Base-by-base conservation (phyloP, 2,888 invertebrate species). In the Phortica okadai region DNA sequence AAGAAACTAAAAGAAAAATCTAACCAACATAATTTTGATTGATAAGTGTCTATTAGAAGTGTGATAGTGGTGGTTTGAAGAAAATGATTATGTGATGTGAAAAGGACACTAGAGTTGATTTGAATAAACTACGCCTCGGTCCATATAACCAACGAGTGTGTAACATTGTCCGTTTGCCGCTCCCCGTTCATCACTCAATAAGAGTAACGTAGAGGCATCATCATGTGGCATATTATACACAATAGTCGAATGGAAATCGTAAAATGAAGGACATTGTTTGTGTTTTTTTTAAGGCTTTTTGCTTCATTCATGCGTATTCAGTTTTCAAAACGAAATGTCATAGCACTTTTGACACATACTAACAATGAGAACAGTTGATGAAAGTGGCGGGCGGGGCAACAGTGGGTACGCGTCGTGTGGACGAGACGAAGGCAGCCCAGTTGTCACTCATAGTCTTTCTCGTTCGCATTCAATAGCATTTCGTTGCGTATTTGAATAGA, bases 1-100 rank as follows among this genome's bases (percentile, higher is more conserved):
- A 33, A 5, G 3, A 5, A 33, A 33, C 2, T 41, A 25, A 54
- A 56, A 56, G 33, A 14, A 72, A 54, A 25, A n/a, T n/a, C 25
- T 6, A 33, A 73, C 41, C 73, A 44, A 42, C n/a, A 59, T 73
- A 73, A 74, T 74, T 74, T 74, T 74, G 69, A 69, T 75, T 69
- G 69, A 75, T 69, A 69, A 75, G 44, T 69, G 69, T 45, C 69
- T 75, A 45, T 69, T 69, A 75, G 21, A 21, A 41, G 14, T 50
- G 50, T 50, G 50, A 2, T 50, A 6, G 50, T 6, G 50, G 41
- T 25, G 11, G 2, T 16, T 33, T 33, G n/a, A 70, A 54, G 54
- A 33, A 54, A 62, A 62, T 56, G 62, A 50, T 25, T 8, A 69
- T 45, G 21, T 45, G 70, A 41, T 41, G 11, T 72, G 59, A 16